Evolutionary conservation across 1,140 invertebrate species (phyloP), one percentile per base, ranked within the genome.

Genomic region (Cyrtorhinus lividipennis): DNA sequence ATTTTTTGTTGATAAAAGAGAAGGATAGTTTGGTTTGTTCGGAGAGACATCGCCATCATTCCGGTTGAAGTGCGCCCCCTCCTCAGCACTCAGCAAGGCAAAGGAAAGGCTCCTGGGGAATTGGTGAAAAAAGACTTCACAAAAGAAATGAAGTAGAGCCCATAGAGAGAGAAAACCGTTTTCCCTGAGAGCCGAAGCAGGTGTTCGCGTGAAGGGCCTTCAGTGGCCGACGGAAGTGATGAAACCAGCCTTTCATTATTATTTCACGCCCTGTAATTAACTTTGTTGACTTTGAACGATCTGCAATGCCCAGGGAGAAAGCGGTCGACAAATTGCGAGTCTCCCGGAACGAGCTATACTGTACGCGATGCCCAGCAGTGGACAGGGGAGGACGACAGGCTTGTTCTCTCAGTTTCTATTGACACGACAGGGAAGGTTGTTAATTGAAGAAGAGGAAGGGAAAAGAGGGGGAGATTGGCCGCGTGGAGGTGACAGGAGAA

Each of bases 191-290:
- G n/a, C 38, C n/a, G 38, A n/a, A 44, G 38, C 38, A 44, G 38
- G 38, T 44, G 38, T 44, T 44, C 8, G 38, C 38, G 38, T 10
- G 38, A 44, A n/a, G 38, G 38, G 8, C n/a, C 8, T n/a, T 8
- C 38, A 44, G 38, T n/a, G 8, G 8, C 8, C 38, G 8, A 8
- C n/a, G 8, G 38, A 44, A 44, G 38, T 44, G 38, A 44, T 44
- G 38, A 44, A 44, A 44, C 38, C 38, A n/a, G 38, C 38, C 48
- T 20, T 53, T 20, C 48, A 53, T 53, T 53, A 53, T 53, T 53
- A 53, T 53, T 53, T 53, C 48, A 53, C 48, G 48, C 48, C 48
- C 48, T 53, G 48, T 53, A 53, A 53, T 53, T 53, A 53, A 53
- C 48, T 53, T 53, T 53, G 48, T 53, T 53, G 48, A 53, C 48